phyloP scores from a whole-genome alignment of 2,888 invertebrate genomes.

The Bombylius discolor region DNA sequence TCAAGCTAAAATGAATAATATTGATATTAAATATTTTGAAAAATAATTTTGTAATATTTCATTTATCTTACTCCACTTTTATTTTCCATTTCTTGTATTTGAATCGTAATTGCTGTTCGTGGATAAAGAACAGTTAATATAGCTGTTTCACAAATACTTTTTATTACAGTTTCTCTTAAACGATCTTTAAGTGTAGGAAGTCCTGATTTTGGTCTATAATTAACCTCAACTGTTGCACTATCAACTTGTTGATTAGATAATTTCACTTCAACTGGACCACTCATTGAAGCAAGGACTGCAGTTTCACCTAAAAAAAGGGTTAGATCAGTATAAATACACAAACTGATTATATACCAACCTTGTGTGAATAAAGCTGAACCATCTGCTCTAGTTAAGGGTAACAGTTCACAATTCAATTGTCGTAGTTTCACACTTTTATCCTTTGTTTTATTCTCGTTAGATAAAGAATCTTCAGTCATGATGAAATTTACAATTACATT shows the following conservation, averaged over 20 bases:
- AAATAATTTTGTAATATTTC: neutral
- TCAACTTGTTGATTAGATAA: constrained; percentile 62
- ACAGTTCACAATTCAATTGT: constrained; percentile 54
- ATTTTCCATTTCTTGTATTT: constrained; percentile 79
- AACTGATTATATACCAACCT: constrained; percentile 51
- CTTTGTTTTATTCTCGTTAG: neutral
- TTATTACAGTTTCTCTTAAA: constrained; percentile 59
- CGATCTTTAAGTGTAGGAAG: constrained; percentile 57
- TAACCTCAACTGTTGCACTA: constrained; percentile 64
- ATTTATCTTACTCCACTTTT: constrained; percentile 53
- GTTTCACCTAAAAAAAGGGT: constrained; percentile 58
- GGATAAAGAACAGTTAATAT: constrained; percentile 63
- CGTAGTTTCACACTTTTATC: constrained; percentile 23
- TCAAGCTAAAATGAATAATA: constrained; percentile 41
- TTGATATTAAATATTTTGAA: too few species aligned
- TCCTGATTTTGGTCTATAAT: constrained; percentile 64
- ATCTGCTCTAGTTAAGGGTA: constrained; percentile 59
- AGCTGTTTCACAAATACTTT: constrained; percentile 62
- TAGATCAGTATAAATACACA: constrained; percentile 2
- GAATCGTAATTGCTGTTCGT: constrained; percentile 61
- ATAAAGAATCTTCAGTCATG: neutral
- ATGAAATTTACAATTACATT: too few species aligned
- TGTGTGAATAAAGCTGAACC: constrained; percentile 66
- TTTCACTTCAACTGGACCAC: constrained; percentile 74
- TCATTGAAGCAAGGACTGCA: constrained; percentile 59